Conservation (phyloP, 2,113 vertebrate genomes). For the Equus quagga region DNA sequence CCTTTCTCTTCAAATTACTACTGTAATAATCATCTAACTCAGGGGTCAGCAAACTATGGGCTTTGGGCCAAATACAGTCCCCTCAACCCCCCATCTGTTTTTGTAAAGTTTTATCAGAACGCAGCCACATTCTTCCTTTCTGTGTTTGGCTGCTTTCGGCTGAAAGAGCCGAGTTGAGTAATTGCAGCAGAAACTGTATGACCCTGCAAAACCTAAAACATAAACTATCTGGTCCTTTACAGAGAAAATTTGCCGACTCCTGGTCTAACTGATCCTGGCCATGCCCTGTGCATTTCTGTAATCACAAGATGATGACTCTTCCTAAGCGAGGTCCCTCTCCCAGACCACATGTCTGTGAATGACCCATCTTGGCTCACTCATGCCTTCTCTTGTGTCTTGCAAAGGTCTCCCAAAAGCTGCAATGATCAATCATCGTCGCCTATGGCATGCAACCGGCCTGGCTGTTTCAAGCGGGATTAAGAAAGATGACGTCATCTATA, state of each 20-base stretch:
- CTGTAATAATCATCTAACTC: not conserved
- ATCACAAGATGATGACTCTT: not conserved
- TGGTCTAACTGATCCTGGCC: not conserved
- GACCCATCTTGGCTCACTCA: not conserved
- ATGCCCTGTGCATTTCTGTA: not conserved
- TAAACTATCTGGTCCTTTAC: not conserved
- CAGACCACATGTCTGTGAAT: not conserved
- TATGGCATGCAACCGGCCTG: slow-evolving; percentile 83
- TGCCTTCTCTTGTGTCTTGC: slow-evolving; percentile 37
- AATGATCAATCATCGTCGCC: slow-evolving; percentile 87
- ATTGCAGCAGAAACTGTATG: not conserved
- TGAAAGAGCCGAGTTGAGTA: not conserved
- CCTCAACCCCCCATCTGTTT: not conserved
- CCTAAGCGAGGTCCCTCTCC: not conserved
- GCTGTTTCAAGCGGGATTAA: slow-evolving; percentile 75
- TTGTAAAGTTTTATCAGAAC: not conserved
- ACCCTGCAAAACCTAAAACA: not conserved
- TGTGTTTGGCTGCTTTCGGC: not conserved
- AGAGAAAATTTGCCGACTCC: not conserved
- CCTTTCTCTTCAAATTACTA: not conserved
- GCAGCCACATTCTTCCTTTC: not conserved
- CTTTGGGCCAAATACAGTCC: not conserved
- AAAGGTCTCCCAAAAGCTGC: slow-evolving; percentile 94
- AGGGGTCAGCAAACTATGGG: not conserved
- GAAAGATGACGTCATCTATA: slow-evolving; percentile 87